Evolutionary conservation across 2,888 invertebrate species (phyloP).

Genomic region (Tipula unca): DNA sequence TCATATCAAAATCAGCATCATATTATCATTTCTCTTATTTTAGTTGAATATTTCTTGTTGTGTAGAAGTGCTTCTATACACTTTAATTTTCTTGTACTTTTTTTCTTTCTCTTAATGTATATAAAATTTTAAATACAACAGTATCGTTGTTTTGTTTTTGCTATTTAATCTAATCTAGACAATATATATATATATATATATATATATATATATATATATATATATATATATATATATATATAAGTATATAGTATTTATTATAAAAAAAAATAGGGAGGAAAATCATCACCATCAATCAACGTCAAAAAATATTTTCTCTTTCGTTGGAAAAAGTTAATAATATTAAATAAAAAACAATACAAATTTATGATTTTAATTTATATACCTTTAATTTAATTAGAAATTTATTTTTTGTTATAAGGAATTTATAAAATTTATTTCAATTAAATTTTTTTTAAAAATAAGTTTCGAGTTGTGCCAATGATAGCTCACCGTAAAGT

Average conservation of each 20-base stretch:
- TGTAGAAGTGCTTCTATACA: neutral
- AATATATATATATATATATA: neutral
- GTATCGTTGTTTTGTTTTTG: neutral
- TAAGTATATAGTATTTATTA: neutral
- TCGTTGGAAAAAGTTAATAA: neutral
- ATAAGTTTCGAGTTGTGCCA: neutral
- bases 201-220: neutral
- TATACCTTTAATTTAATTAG: neutral
- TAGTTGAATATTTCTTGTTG: neutral
- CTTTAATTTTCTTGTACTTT: neutral
- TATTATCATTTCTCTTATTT: neutral
- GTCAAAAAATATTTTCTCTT: neutral
- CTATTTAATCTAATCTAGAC: neutral
- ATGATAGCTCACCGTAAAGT: neutral
- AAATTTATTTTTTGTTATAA: neutral
- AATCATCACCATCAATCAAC: neutral
- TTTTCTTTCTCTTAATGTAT: no score
- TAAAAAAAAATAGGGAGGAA: neutral
- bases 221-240: neutral
- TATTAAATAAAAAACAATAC: neutral
- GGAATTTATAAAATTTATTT: neutral
- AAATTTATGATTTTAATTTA: conserved; percentile 14
- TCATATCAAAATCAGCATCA: neutral
- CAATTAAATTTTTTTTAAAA: neutral
- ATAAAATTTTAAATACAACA: neutral